Base-by-base conservation (phyloP, 2,888 invertebrate genomes). In the Acronicta alni region DNA sequence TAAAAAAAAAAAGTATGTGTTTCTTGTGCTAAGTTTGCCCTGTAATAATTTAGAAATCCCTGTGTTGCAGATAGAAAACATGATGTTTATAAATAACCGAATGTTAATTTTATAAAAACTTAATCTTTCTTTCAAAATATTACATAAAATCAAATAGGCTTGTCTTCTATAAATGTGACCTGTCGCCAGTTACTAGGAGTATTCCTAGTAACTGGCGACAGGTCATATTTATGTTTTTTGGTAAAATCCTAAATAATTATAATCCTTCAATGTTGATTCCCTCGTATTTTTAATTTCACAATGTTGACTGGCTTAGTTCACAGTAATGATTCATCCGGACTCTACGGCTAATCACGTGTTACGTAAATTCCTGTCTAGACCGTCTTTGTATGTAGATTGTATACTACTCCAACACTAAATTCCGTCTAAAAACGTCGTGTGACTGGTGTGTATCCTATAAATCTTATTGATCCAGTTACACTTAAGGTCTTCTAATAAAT, bases 311-410 rank as follows among this genome's bases (percentile, higher is more conserved):
- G 9, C 26, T 26, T 45, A 57, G 66, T 65, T 52, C 52, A 53
- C 42, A 23, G 15, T 49, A 26, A 66, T 70, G 71, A 70, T 57
- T 67, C 66, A 70, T 64, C 43, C 46, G 39, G 49, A 44, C 43
- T 43, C 3, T 35, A 16, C 51, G 14, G 44, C 44, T 57, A 52
- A 66, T 42, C 44, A 42, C 56, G 42, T 62, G 64, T 69, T 66
- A 69, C 49, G 51, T 62, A 69, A 64, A 63, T 56, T 51, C 37
- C 41, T 51, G 64, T 56, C 56, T 69, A 63, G 56, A 56, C 66
- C 18, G 16, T 57, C 41, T 41, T 70, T 68, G 43, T 52, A 39
- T 41, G 17, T 52, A 47, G 38, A 47, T 49, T 48, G 16, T 37
- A 16, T 39, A 39, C 48, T 16, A 39, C 32, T 45, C 26, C 12